Base-by-base conservation (phyloP, 2,888 invertebrate genomes). In the Autographa pulchrina region DNA sequence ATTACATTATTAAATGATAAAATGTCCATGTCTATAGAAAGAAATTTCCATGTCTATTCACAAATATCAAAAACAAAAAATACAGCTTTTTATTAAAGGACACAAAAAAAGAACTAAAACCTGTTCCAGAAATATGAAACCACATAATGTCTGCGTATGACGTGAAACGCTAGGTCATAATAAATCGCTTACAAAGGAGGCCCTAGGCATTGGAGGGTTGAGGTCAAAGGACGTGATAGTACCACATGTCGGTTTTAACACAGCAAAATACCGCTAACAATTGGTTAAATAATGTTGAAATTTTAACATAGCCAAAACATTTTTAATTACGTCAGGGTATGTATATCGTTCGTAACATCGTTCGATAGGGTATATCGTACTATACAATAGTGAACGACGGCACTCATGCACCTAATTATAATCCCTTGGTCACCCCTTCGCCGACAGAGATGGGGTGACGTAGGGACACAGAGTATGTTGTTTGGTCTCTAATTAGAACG, bases 361-460 rank as follows among this genome's bases (percentile, higher is more conserved):
- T 48, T 48, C n/a, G 48, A 48, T 48, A 52, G 61, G 20, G 54
- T 13, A 16, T 43, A 48, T 20, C 20, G 54, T 56, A 11, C 25
- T 25, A 54, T 54, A 56, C 54, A 74, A 70, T 68, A 69, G 65
- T 66, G 68, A 69, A 60, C 66, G 52, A 68, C 66, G 76, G 60
- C 75, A 59, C 52, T 75, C 71, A 65, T 58, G 68, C 76, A 80
- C 80, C 72, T 72, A 72, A 78, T 78, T 79, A 69, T 60, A 75
- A 65, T 60, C 76, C 68, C 72, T 56, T 54, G 72, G 25, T 31
- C 54, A 9, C 72, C 78, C 72, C 63, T 62, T 59, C 9, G 13
- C n/a, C 20, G 48, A 38, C 61, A 54, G 32, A 54, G 59, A 72
- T 67, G 41, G 80, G 80, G 78, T 72, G 76, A 68, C 72, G 61